Conservation (phyloP, 2,888 invertebrate genomes). For the Cephus spinipes region DNA sequence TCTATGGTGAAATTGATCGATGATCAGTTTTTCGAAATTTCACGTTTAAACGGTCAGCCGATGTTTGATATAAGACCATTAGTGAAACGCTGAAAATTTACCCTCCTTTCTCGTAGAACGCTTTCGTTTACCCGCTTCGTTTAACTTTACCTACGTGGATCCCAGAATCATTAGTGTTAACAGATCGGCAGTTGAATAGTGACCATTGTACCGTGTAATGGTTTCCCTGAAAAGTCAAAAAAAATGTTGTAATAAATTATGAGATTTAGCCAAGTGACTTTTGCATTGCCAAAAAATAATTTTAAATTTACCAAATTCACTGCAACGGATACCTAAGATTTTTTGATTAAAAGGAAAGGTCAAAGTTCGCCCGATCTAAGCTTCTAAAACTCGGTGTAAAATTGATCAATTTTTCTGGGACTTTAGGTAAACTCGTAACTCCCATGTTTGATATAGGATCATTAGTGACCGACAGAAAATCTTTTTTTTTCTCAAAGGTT, state of each 20-base stretch:
- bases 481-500: constrained; percentile 15
- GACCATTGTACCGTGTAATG: background rate
- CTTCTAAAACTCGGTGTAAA: background rate
- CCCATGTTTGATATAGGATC: constrained; percentile 18
- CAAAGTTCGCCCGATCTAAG: background rate
- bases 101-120: constrained; percentile 15
- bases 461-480: constrained; percentile 33
- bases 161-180: constrained; percentile 28
- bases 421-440: background rate
- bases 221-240: background rate
- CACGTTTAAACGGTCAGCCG: constrained; percentile 49
- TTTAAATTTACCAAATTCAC: background rate
- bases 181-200: background rate
- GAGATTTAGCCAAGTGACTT: background rate
- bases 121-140: background rate
- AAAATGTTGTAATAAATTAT: background rate
- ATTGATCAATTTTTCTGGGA: background rate
- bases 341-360: background rate
- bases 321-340: background rate
- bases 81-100: constrained; percentile 29
- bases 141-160: constrained; percentile 3
- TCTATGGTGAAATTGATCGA: constrained; percentile 55
- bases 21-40: constrained; percentile 29
- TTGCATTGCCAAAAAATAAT: background rate
- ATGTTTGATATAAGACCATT: constrained; percentile 56